Evolutionary conservation across 2,888 invertebrate species (phyloP), one percentile per base, ranked within the genome.

Genomic region (Dione juno): DNA sequence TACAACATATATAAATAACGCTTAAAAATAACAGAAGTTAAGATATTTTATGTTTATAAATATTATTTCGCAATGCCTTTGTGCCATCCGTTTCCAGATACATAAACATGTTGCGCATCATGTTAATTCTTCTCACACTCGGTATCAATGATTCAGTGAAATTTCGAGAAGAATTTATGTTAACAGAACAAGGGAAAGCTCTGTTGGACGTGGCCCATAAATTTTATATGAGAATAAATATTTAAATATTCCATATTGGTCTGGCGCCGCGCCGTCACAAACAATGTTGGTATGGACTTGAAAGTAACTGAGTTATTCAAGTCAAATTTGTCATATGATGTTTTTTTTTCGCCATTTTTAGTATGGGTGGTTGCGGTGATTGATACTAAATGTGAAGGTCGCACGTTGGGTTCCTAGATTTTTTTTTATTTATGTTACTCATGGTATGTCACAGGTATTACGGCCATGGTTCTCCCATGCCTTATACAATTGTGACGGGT

Each of bases 111-210:
- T 43, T 28, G 28, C 10, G 19, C 45, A 45, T 61, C 28, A 13
- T 45, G 35, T 61, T 43, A 41, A 43, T 54, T 66, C 53, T 43
- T 35, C 52, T 41, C 66, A 53, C 66, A 53, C 21, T 28, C 10
- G n/a, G 28, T 53, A 28, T 53, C 53, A 28, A 43, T 69, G 63
- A 69, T 63, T 69, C 69, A 69, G 69, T 53, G 52, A 61, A 67
- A 45, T 48, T 63, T 63, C 21, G 21, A 63, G 63, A 69, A 69
- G 45, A 61, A 41, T 59, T 67, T 53, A 40, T 59, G 52, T 59
- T 67, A 53, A 64, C 43, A 48, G 54, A 61, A 64, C 61, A 54
- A 68, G 63, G 68, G 68, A 69, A 69, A 69, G 68, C 63, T 48
- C 67, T n/a, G 45, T 63, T 68, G 1, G 16, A 53, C 61, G 35